Base-by-base conservation (phyloP, 2,888 invertebrate species). In the Agonopterix heracliana region DNA sequence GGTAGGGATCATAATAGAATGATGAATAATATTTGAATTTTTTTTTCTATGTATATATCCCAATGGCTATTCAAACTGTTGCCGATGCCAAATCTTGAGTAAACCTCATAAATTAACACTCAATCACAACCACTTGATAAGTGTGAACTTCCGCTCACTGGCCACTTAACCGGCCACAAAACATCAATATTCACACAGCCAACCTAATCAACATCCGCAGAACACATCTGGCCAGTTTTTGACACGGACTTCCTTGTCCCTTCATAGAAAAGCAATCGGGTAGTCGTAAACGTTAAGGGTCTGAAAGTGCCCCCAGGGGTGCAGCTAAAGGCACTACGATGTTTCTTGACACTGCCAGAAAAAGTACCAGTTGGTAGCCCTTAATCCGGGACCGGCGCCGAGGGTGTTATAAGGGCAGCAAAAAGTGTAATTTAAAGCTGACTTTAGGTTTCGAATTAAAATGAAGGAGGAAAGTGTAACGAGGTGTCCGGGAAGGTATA, bases 211-310 rank as follows among this genome's bases (percentile, higher is more conserved):
- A 69, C 76, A 71, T 82, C 82, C 81, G 71, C 52, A 58, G 68
- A 60, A 54, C 68, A 60, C 84, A 85, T 79, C 81, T 84, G 85
- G 72, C 72, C 72, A 26, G 26, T 26, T 26, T 26, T 26, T 81
- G 80, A 70, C 74, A 65, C 71, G 74, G 71, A 69, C 78, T 71
- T 74, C 72, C 64, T 65, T 12, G 78, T 68, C 79, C 87, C 85
- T 86, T 88, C 87, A 87, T 87, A 82, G 87, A 86, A 88, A 88
- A 89, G 91, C 91, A 90, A 91, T 91, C 90, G 91, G 85, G 85
- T 86, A 86, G 89, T 90, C 89, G 90, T 91, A 91, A 91, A 90
- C 85, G 89, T 89, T 89, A 89, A 88, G 87, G 89, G 88, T 81
- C 82, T 73, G 69, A 74, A 88, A 90, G 81, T 68, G 84, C 89